Conservation (phyloP, 2,888 invertebrate species). For the Machimus rusticus region DNA sequence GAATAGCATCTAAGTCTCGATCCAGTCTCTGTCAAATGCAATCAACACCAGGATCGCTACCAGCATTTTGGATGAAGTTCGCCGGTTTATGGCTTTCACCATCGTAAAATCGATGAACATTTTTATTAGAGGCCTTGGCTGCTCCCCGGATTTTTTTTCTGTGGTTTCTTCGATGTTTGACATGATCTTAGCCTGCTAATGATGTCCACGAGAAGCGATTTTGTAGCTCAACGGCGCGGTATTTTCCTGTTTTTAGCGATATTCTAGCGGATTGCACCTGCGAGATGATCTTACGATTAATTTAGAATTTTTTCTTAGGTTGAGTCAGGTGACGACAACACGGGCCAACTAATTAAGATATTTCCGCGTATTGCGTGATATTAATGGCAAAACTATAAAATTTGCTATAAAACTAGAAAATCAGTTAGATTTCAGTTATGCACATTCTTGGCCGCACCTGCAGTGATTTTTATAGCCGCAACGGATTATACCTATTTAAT, state of each 20-base stretch:
- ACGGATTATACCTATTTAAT: not conserved
- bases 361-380: not conserved
- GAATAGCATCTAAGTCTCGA: not conserved
- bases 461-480: not conserved
- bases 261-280: not conserved
- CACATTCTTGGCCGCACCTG: not conserved
- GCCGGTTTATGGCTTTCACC: not conserved
- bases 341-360: not conserved
- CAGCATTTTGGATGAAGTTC: not conserved
- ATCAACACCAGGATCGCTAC: not conserved
- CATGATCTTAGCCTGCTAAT: not conserved
- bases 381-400: not conserved
- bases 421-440: not conserved
- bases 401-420: not conserved
- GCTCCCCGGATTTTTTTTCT: not conserved
- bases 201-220: not conserved
- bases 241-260: not conserved
- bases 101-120: constrained; percentile 40
- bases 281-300: not conserved
- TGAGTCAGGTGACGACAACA: not conserved
- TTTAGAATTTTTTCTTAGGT: not conserved
- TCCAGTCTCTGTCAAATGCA: not conserved
- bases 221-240: not conserved
- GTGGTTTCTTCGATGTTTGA: not conserved
- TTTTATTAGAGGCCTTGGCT: constrained; percentile 4